Conservation (phyloP, 2,888 invertebrate genomes). For the Leucozona laternaria region DNA sequence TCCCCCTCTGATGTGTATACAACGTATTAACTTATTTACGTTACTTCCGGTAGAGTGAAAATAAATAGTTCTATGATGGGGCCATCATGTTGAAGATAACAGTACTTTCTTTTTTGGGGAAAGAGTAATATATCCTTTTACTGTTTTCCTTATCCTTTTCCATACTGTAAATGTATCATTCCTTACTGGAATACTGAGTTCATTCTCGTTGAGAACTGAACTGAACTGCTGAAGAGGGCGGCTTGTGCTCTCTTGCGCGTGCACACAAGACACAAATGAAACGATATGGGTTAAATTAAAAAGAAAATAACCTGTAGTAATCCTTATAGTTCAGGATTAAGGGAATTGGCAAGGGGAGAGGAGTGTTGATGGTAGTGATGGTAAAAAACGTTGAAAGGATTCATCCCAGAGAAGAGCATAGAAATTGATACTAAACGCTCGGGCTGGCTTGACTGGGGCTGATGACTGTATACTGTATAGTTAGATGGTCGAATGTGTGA, state of each 20-base stretch:
- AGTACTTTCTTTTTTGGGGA: constrained; percentile 22
- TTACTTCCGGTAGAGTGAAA: constrained; percentile 73
- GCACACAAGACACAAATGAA: constrained; percentile 55
- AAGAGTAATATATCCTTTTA: constrained; percentile 23
- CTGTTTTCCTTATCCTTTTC: constrained; percentile 16
- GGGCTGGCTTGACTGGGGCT: neutral
- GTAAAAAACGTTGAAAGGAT: constrained; percentile 30
- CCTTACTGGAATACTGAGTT: neutral
- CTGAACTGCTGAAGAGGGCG: neutral
- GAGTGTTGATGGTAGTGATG: neutral
- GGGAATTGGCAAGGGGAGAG: neutral
- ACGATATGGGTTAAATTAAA: constrained; percentile 79
- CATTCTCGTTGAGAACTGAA: constrained; percentile 15
- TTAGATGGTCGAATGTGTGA: constrained; percentile 29
- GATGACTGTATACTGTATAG: neutral
- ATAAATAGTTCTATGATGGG: constrained; percentile 72
- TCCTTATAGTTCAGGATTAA: constrained; percentile 68
- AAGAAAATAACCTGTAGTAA: constrained; percentile 78
- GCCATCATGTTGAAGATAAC: constrained; percentile 70
- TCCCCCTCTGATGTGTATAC: neutral
- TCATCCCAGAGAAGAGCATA: constrained; percentile 5
- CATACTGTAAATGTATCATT: constrained; percentile 20
- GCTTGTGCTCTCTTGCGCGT: constrained; percentile 10
- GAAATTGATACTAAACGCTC: constrained; percentile 34
- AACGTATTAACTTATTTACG: constrained; percentile 73